Evolutionary conservation across 2,888 invertebrate genomes (phyloP), one percentile per base, ranked within the genome.

Genomic region (Cancer borealis): DNA sequence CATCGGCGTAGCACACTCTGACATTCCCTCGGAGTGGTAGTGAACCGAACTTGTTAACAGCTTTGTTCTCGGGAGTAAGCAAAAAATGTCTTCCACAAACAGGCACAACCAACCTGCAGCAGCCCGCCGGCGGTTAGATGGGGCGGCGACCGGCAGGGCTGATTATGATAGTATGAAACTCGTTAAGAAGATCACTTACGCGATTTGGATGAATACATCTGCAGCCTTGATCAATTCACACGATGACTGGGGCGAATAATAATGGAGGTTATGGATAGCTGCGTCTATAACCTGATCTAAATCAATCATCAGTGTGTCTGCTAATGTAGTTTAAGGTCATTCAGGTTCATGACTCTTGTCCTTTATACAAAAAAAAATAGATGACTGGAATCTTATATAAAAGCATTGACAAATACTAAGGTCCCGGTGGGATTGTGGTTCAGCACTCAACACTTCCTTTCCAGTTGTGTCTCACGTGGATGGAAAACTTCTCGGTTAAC

Each of bases 1-100:
- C 84, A 84, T 14, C 12, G 84, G 84, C 84, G 84, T 84, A 39
- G 84, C 84, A 84, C 84, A 84, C 84, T 14, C 84, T 39, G 84
- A 39, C 84, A 84, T 84, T 84, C 84, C 39, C 84, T 39, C 8
- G 30, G 39, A 84, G 14, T 84, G 39, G 84, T 39, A 84, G 30
- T 84, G 84, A 84, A 84, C 84, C 30, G 39, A 4, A 39, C 14
- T 39, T 84, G 84, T 84, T 84, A 39, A n/a, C 39, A 84, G 30
- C 84, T 14, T 30, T 73, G 21, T 73, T 73, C 73, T 73, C 3
- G n/a, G 26, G n/a, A 84, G 12, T 12, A 30, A 84, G 14, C 10
- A 10, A 79, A 30, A 84, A 84, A 39, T 84, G 84, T 39, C 84
- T 84, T 14, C 84, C 30, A 84, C 30, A 30, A 84, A 39, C 84